Conservation (phyloP, 1,140 invertebrate species). For the Cotesia glomerata region DNA sequence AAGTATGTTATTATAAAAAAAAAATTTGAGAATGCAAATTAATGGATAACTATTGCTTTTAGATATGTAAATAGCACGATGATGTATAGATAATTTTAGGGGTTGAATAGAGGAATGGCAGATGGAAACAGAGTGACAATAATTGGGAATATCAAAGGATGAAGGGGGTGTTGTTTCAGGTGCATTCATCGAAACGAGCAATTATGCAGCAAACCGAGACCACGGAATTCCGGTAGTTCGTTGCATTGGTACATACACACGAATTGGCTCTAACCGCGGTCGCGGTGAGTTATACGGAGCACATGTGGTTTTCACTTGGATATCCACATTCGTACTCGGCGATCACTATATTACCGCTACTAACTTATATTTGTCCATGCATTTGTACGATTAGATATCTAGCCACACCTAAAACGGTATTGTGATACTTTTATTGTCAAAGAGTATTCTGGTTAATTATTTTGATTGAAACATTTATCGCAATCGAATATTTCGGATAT, state of each 20-base stretch:
- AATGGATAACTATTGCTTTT: background rate
- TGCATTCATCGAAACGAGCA: slow-evolving; percentile 43
- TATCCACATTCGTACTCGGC: slow-evolving; percentile 7
- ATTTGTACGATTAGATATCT: background rate
- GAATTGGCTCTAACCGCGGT: slow-evolving; percentile 37
- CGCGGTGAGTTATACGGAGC: slow-evolving; percentile 14
- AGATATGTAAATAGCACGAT: background rate
- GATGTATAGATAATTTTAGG: too few relatives aligned
- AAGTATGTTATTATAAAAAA: too few relatives aligned
- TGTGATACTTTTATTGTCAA: background rate
- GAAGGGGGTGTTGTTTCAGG: slow-evolving; percentile 49
- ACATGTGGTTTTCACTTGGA: slow-evolving; percentile 42
- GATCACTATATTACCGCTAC: background rate
- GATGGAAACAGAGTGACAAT: slow-evolving; percentile 36
- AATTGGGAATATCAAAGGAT: slow-evolving; percentile 54
- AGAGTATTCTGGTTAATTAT: background rate
- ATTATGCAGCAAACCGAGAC: slow-evolving; percentile 55
- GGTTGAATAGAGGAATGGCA: background rate
- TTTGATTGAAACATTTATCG: too few relatives aligned
- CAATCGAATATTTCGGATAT: too few relatives aligned
- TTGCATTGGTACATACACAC: slow-evolving; percentile 21
- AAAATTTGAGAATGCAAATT: too few relatives aligned
- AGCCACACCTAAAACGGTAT: background rate
- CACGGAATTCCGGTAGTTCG: slow-evolving; percentile 47
- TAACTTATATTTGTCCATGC: background rate